Percentiles rank a stretch among this genome's conserved stretches.
phyloP scores from a whole-genome alignment of 2,797 vertebrate species.

The Oryzias dopingdopingensis region DNA sequence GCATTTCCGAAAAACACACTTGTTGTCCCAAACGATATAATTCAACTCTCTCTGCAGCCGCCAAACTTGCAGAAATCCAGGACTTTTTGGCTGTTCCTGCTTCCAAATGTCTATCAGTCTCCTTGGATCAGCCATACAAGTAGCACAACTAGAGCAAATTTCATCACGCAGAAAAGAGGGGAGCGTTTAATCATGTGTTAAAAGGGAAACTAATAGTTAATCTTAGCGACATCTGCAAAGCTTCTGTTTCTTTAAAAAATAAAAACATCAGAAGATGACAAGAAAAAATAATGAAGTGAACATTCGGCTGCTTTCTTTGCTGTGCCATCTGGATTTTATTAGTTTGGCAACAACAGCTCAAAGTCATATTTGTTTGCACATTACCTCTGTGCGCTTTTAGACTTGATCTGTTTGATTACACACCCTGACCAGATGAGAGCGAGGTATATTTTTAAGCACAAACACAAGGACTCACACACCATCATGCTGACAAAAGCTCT shows the following conservation, averaged over 20 bases:
- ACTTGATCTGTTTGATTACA: constrained; percentile 15
- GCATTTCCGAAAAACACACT: constrained; percentile 32
- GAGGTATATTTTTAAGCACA: constrained; percentile 1
- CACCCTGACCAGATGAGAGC: constrained; percentile 11
- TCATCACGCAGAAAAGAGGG: constrained; percentile 17
- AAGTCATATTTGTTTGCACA: constrained; percentile 6
- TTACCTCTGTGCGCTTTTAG: constrained; percentile 20
- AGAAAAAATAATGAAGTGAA: constrained; percentile 7
- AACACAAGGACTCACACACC: constrained; percentile 11
- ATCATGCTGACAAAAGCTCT: constrained; percentile 8
- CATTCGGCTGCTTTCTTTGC: constrained; percentile 10
- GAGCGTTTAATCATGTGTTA: constrained; percentile 29
- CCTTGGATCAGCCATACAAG: constrained; percentile 30
- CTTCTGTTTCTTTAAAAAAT: constrained; percentile 1
- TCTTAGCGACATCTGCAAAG: neutral
- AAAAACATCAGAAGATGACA: constrained; percentile 18
- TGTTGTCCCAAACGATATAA: constrained; percentile 24
- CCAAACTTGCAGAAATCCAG: constrained; percentile 13
- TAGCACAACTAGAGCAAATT: constrained; percentile 8
- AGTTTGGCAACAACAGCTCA: constrained; percentile 12
- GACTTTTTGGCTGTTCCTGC: constrained; percentile 20
- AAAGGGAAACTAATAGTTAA: constrained; percentile 31
- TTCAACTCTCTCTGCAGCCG: constrained; percentile 17
- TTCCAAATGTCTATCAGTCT: constrained; percentile 47
- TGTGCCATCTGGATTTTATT: constrained; percentile 26